phyloP scores from a whole-genome alignment of 2,888 invertebrate genomes.

The Balanococcus diminutus region DNA sequence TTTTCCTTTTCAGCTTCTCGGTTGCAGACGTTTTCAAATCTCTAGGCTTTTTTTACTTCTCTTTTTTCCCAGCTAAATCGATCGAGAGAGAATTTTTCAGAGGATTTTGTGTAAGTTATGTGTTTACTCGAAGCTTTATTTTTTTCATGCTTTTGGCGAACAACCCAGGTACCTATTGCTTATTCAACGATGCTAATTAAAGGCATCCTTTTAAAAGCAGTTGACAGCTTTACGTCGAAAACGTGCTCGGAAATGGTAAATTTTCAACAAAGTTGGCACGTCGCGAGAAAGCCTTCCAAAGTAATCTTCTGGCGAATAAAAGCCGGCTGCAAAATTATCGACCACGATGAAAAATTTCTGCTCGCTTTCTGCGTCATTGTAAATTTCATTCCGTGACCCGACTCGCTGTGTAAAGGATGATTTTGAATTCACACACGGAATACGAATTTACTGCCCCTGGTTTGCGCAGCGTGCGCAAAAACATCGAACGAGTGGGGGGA shows the following conservation, averaged over 20 bases:
- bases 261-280: not conserved
- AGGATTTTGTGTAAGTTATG: no score
- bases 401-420: not conserved
- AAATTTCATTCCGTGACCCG: not conserved
- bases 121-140: no score
- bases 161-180: not conserved
- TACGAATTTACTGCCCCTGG: no score
- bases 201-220: not conserved
- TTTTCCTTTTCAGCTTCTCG: not conserved
- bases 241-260: not conserved
- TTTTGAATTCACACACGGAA: not conserved
- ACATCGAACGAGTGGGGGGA: not conserved
- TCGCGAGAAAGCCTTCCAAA: not conserved
- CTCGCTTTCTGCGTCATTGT: not conserved
- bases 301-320: not conserved
- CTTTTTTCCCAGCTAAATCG: not conserved
- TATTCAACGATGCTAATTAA: not conserved
- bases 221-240: not conserved
- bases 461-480: not conserved
- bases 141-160: no score
- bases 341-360: slow-evolving; percentile 13
- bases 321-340: not conserved
- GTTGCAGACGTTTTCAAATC: not conserved
- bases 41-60: not conserved
- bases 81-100: not conserved